phyloP scores from a whole-genome alignment of 2,888 invertebrate genomes.

The Asteroscopus sphinx region DNA sequence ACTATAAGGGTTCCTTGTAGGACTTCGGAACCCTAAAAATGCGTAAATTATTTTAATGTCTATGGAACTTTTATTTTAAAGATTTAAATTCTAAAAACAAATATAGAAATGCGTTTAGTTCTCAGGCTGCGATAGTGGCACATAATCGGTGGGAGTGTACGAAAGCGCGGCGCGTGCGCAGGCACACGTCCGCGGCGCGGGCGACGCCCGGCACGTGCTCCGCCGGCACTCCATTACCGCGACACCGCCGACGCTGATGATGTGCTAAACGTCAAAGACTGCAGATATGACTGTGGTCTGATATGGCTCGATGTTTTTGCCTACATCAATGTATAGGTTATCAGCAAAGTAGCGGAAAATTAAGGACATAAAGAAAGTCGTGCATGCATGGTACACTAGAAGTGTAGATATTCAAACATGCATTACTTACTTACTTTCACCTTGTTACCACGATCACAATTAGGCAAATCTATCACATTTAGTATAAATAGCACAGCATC shows the following conservation, averaged over 20 bases:
- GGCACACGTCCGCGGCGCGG: conserved; percentile 60
- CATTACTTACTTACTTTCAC: too few relatives aligned
- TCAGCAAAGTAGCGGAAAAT: background rate
- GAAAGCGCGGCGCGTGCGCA: conserved; percentile 66
- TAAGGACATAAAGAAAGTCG: too few relatives aligned
- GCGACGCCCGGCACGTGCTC: conserved; percentile 64
- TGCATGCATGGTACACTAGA: too few relatives aligned
- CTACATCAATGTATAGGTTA: conserved; percentile 7
- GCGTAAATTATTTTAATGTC: background rate
- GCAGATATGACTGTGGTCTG: conserved; percentile 25
- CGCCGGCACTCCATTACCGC: conserved; percentile 84
- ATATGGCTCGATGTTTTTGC: conserved; percentile 15
- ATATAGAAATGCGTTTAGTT: conserved; percentile 62
- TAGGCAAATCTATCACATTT: background rate
- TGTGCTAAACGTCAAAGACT: conserved; percentile 66
- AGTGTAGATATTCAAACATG: too few relatives aligned
- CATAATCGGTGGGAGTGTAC: conserved; percentile 87
- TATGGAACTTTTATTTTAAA: conserved; percentile 1
- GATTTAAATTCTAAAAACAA: conserved; percentile 36
- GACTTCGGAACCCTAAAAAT: too few relatives aligned
- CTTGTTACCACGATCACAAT: background rate
- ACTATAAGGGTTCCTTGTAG: too few relatives aligned
- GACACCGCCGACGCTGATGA: conserved; percentile 69
- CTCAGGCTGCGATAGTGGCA: conserved; percentile 76
- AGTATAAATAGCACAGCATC: too few relatives aligned